phyloP scores from a whole-genome alignment of 2,113 vertebrate species.

The Otolemur garnettii region DNA sequence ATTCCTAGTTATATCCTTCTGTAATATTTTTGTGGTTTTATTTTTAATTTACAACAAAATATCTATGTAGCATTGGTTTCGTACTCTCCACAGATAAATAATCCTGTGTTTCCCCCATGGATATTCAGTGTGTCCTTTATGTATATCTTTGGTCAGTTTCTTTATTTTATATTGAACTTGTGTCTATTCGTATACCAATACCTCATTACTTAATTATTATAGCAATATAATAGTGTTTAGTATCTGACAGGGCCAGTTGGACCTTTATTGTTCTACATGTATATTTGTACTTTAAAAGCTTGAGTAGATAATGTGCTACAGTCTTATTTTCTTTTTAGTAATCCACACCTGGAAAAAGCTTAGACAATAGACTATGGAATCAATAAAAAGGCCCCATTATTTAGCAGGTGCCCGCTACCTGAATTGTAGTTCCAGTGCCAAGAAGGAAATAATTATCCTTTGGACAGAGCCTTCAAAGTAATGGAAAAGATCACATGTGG shows the following conservation, averaged over 20 bases:
- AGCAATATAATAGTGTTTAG: conserved; percentile 31
- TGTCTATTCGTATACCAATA: not conserved
- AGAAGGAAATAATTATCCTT: conserved; percentile 79
- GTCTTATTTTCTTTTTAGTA: conserved; percentile 72
- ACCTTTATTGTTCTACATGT: conserved; percentile 55
- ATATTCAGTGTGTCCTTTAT: conserved; percentile 13
- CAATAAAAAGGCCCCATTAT: conserved; percentile 74
- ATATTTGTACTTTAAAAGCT: conserved; percentile 61
- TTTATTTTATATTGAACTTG: conserved; percentile 42
- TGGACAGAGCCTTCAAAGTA: conserved; percentile 73
- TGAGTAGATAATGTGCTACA: conserved; percentile 46
- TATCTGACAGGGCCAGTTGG: conserved; percentile 36
- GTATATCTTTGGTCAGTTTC: conserved; percentile 49
- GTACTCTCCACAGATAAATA: not conserved
- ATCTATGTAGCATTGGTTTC: conserved; percentile 60
- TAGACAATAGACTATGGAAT: conserved; percentile 74
- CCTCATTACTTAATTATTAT: conserved; percentile 38
- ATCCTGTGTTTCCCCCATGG: not conserved
- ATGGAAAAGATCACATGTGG: conserved; percentile 74
- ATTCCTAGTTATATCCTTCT: conserved; percentile 16
- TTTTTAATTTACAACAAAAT: conserved; percentile 52
- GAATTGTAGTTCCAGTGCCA: conserved; percentile 68
- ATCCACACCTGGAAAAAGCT: conserved; percentile 76
- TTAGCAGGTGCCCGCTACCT: conserved; percentile 79
- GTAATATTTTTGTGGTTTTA: conserved; percentile 50